phyloP scores from a whole-genome alignment of 1,140 invertebrate genomes.

The Diprion similis region DNA sequence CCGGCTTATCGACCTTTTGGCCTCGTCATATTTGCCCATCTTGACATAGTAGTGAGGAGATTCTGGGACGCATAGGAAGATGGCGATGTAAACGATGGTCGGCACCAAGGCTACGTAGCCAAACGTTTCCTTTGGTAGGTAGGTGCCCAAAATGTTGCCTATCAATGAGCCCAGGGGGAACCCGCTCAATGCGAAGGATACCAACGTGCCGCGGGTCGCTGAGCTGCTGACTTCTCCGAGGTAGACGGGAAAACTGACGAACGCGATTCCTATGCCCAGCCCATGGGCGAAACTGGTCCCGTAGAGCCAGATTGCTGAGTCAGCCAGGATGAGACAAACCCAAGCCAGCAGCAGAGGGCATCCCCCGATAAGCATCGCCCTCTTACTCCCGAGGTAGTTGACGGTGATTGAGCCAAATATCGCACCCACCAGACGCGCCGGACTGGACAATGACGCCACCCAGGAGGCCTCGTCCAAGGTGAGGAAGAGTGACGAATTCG shows the following conservation, averaged over 20 bases:
- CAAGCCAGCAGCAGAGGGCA: constrained; percentile 70
- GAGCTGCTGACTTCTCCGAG: constrained; percentile 70
- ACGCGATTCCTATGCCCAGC: constrained; percentile 69
- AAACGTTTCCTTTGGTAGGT: constrained; percentile 63
- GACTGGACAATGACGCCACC: constrained; percentile 67
- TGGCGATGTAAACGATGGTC: constrained; percentile 64
- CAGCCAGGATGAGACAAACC: constrained; percentile 66
- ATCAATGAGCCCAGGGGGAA: constrained; percentile 69
- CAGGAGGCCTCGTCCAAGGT: constrained; percentile 68
- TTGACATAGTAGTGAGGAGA: constrained; percentile 74
- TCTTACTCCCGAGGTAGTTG: constrained; percentile 70
- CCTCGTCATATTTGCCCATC: constrained; percentile 64
- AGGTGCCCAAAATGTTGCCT: constrained; percentile 57
- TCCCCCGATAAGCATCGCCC: constrained; percentile 66
- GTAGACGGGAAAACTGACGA: constrained; percentile 70
- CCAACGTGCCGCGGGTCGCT: constrained; percentile 71
- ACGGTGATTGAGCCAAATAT: constrained; percentile 43
- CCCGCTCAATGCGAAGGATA: constrained; percentile 61
- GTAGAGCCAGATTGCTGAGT: constrained; percentile 62
- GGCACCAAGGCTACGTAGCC: constrained; percentile 66
- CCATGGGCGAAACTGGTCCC: constrained; percentile 65
- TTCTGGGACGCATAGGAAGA: constrained; percentile 73
- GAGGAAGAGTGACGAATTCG: constrained; percentile 60
- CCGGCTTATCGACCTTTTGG: constrained; percentile 52
- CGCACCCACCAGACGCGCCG: constrained; percentile 54